Percentiles rank a stretch among this genome's conserved stretches.
phyloP scores from a whole-genome alignment of 2,888 invertebrate genomes.

The Rhingia campestris region DNA sequence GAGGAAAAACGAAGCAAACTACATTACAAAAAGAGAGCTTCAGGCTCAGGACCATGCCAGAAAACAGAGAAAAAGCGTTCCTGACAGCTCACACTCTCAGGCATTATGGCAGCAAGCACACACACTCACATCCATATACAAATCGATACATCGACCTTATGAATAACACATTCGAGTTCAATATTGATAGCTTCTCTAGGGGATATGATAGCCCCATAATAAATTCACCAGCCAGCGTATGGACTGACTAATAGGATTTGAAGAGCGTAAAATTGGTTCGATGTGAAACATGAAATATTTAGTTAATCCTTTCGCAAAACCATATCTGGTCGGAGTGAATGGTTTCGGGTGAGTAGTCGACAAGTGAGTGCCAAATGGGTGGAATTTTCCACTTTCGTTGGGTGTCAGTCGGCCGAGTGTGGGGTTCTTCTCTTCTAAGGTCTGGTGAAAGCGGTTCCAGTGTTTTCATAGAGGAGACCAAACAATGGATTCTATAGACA shows the following conservation, averaged over 20 bases:
- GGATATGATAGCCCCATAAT: conserved; percentile 74
- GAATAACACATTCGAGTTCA: conserved; percentile 73
- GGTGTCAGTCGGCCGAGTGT: not conserved
- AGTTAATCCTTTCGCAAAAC: conserved; percentile 81
- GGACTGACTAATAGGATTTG: conserved; percentile 83
- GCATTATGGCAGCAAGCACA: conserved; percentile 33
- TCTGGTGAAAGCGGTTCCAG: not conserved
- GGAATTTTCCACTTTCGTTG: not conserved
- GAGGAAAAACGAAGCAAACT: conserved; percentile 41
- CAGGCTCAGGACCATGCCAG: conserved; percentile 36
- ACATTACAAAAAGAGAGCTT: conserved; percentile 58
- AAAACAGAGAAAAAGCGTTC: conserved; percentile 36
- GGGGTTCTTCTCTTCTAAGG: conserved; percentile 5
- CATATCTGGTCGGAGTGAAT: conserved; percentile 55
- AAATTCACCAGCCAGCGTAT: conserved; percentile 76
- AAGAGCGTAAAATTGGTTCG: conserved; percentile 83
- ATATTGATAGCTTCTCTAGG: conserved; percentile 75
- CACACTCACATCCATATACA: conserved; percentile 7
- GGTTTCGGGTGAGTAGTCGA: conserved; percentile 17
- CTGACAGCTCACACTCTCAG: conserved; percentile 58
- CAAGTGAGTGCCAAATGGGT: conserved; percentile 34
- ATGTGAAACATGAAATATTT: conserved; percentile 83
- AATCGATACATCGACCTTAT: conserved; percentile 32
- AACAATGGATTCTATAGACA: conserved; percentile 50
- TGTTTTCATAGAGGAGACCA: conserved; percentile 42